These are phyloP conservation scores for Halichondria panicea DNA, from an alignment of 37 sponge, comb jelly and placozoan genomes.

Conservation along the genomic window DNA sequence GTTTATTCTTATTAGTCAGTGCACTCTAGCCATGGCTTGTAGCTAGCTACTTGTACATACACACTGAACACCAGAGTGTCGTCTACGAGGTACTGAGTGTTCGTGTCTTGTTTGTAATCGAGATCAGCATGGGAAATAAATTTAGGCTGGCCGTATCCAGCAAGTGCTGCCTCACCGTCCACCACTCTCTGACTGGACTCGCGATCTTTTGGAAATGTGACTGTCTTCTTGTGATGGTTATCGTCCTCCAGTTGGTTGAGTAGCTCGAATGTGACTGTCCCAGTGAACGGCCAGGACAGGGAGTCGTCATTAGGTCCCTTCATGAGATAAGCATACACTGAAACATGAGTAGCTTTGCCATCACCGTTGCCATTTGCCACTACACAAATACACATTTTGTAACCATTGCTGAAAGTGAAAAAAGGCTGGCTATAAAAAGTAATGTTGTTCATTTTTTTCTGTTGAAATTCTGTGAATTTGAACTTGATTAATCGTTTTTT, in stretches of 20 bases:
- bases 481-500: too few species aligned
- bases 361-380: constrained; percentile 15
- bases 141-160: neutral
- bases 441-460: neutral
- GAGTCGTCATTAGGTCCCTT: constrained; percentile 29
- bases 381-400: constrained; percentile 36
- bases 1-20: neutral
- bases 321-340: constrained; percentile 11
- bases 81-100: constrained; percentile 11
- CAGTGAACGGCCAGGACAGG: too few species aligned
- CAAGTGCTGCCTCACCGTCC: too few species aligned
- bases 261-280: too few species aligned
- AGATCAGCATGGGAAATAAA: constrained; percentile 3
- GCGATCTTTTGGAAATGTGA: too few species aligned
- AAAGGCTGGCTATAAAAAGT: constrained; percentile 9
- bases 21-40: constrained; percentile 13
- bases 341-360: constrained; percentile 46
- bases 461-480: too few species aligned
- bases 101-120: neutral
- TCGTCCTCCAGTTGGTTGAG: too few species aligned
- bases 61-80: constrained; percentile 14
- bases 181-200: too few species aligned
- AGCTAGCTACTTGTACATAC: neutral
- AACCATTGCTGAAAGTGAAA: constrained; percentile 24
- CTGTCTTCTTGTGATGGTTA: too few species aligned